These are phyloP conservation scores for Scaptomyza cyrtandrae DNA, from an alignment of 2,888 invertebrate genomes.

Conservation along the genomic window DNA sequence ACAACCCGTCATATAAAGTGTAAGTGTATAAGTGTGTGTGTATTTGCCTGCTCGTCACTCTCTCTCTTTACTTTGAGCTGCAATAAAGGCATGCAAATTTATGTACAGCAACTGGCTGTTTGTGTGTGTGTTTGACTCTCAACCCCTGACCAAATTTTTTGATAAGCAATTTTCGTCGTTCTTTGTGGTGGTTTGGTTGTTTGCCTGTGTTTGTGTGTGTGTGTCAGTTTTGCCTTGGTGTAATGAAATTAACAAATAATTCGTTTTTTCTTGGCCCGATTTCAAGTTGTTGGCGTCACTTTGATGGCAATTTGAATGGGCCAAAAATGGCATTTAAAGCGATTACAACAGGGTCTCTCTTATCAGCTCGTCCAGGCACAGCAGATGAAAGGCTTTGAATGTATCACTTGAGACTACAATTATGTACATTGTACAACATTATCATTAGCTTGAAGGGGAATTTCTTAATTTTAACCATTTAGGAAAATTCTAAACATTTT, in stretches of 20 bases:
- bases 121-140: slow-evolving; percentile 22
- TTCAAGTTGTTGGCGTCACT: slow-evolving; percentile 56
- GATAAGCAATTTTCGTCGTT: slow-evolving; percentile 74
- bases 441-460: neutral
- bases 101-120: slow-evolving; percentile 44
- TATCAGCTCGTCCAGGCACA: slow-evolving; percentile 57
- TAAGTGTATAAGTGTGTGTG: slow-evolving; percentile 11
- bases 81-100: slow-evolving; percentile 81
- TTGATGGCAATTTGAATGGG: slow-evolving; percentile 76
- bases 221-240: slow-evolving; percentile 28
- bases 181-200: slow-evolving; percentile 48
- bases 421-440: slow-evolving; percentile 7
- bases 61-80: slow-evolving; percentile 50
- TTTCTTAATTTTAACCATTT: too few relatives aligned
- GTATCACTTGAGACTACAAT: slow-evolving; percentile 43
- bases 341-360: slow-evolving; percentile 63
- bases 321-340: slow-evolving; percentile 64
- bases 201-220: slow-evolving; percentile 21
- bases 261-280: slow-evolving; percentile 49
- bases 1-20: slow-evolving; percentile 15
- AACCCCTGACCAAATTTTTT: slow-evolving; percentile 54
- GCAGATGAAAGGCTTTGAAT: slow-evolving; percentile 39
- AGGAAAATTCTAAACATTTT: too few relatives aligned
- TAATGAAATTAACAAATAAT: slow-evolving; percentile 80
- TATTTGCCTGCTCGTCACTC: slow-evolving; percentile 49